Conservation (phyloP, 2,888 invertebrate genomes). For the Ophion obscuratus region DNA sequence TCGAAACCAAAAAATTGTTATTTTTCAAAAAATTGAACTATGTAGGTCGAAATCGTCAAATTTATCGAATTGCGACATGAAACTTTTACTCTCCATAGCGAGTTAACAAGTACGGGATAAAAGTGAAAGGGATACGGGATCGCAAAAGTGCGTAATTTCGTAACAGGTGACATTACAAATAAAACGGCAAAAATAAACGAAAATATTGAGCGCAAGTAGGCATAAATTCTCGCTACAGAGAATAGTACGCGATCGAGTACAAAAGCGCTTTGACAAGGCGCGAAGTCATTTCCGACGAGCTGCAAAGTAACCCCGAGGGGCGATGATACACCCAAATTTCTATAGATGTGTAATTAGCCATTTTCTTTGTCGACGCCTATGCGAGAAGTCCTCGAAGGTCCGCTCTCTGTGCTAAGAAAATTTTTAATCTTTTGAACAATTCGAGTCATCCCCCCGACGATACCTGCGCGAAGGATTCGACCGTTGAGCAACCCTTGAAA, state of each 20-base stretch:
- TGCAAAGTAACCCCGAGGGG: background rate
- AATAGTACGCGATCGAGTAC: background rate
- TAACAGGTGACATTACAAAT: background rate
- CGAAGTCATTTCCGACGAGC: background rate
- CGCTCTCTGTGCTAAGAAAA: background rate
- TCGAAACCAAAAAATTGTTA: no score
- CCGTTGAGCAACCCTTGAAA: constrained; percentile 61
- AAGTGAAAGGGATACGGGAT: background rate
- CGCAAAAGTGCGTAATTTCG: background rate
- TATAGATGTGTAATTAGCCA: background rate
- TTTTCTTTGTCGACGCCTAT: background rate
- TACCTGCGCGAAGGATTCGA: constrained; percentile 39
- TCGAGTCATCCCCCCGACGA: constrained; percentile 7
- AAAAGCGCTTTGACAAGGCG: background rate
- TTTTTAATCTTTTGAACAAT: constrained; percentile 32
- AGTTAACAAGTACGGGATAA: background rate
- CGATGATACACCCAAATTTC: background rate
- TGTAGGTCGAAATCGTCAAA: no score
- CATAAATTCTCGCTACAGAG: background rate
- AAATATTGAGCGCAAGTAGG: background rate
- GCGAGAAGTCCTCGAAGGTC: background rate
- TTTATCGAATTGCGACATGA: no score
- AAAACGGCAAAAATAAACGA: background rate
- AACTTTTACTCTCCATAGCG: no score
- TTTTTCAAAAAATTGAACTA: no score